Percentiles rank a stretch among this genome's conserved stretches.
Evolutionary conservation across 2,888 invertebrate genomes (phyloP).

Genomic region (Noctua fimbriata): DNA sequence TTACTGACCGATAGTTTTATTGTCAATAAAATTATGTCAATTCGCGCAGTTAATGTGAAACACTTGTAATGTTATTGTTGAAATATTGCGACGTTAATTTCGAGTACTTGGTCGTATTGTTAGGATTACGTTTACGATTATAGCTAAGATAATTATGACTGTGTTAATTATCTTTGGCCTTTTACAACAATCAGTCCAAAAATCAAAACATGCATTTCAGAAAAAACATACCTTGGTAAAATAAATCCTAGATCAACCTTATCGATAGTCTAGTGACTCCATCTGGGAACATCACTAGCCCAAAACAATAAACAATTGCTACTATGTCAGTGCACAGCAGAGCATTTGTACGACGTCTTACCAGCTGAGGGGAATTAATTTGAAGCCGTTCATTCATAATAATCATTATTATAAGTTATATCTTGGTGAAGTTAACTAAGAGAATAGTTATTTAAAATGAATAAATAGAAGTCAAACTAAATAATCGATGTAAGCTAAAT

Average conservation of each 20-base stretch:
- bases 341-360: conserved; percentile 18
- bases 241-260: neutral
- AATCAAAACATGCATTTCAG: neutral
- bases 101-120: conserved; percentile 19
- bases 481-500: neutral
- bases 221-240: neutral
- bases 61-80: conserved; percentile 52
- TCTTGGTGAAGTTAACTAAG: neutral
- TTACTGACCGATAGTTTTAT: conserved; percentile 60
- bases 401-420: conserved; percentile 4
- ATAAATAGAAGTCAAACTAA: neutral
- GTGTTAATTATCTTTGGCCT: neutral
- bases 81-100: conserved; percentile 51
- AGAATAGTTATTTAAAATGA: conserved; percentile 6
- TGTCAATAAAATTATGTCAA: conserved; percentile 56
- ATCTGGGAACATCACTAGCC: conserved; percentile 31
- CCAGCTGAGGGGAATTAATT: conserved; percentile 22
- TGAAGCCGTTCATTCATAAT: neutral
- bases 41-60: conserved; percentile 40
- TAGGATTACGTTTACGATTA: conserved; percentile 31
- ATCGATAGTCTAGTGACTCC: conserved; percentile 32
- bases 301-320: conserved; percentile 38
- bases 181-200: neutral
- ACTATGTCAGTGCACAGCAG: conserved; percentile 22
- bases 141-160: conserved; percentile 13